Evolutionary conservation across 2,113 vertebrate species (phyloP), one percentile per base, ranked within the genome.

Genomic region (Nothobranchius kuhntae): DNA sequence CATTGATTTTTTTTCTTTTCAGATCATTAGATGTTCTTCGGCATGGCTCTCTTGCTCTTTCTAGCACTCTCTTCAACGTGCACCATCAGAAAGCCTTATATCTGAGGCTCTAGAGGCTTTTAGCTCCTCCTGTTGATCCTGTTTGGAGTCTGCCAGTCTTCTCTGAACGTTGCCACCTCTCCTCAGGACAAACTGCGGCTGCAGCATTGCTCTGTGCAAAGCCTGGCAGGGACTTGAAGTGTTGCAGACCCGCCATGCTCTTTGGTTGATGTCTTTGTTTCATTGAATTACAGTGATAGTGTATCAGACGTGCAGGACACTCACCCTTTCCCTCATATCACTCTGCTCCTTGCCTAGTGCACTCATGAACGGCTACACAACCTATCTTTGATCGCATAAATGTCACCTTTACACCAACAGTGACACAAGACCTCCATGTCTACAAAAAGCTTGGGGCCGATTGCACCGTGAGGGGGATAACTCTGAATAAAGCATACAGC

Each of bases 1-100:
- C 77, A 90, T 80, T 77, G 85, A 91, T 89, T 91, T 86, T 21
- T 63, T 35, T 85, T 17, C 40, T 12, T 38, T 53, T 53, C 67
- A 66, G 45, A 38, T 71, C 67, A 58, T 66, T 55, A 55, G 40
- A 55, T 65, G 63, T 85, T 50, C 54, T 52, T 56, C 13, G 15
- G 53, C 38, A 17, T 50, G 46, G 26, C 55, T 57, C 53, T 63
- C 56, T 24, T 42, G n/a, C 35, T 76, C 54, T 61, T 50, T 40
- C 46, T 35, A 14, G 30, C 72, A 42, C 44, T 65, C 48, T 66
- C 13, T 9, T 26, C 35, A 53, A 68, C 68, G 54, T 63, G 53
- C 59, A 21, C 47, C 58, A 62, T 67, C 68, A 53, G 52, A 40
- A 3, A 17, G 68, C 52, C 50, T 35, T 13, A 53, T 68, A 24